These are phyloP conservation scores for Hymenochirus boettgeri DNA, from an alignment of 2,113 vertebrate species.

Conservation along the genomic window DNA sequence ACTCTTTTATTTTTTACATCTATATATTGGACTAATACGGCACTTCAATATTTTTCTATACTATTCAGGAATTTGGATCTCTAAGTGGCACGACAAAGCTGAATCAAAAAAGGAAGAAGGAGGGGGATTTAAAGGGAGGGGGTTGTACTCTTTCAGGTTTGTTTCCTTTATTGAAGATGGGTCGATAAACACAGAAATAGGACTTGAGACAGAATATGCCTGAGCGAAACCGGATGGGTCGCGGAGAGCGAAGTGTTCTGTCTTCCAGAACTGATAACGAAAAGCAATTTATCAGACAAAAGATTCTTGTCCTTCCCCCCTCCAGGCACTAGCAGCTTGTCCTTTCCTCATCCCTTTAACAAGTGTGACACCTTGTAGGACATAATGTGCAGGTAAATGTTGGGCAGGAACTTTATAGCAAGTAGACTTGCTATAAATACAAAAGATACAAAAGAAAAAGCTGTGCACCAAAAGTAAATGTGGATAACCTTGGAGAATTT, in stretches of 20 bases:
- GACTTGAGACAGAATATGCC: conserved; percentile 13
- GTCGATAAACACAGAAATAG: conserved; percentile 29
- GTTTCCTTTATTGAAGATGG: conserved; percentile 19
- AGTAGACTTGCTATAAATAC: too few species aligned
- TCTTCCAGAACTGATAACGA: conserved; percentile 33
- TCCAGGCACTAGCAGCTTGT: conserved; percentile 11
- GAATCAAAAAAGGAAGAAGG: conserved; percentile 10
- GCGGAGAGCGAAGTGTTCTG: conserved; percentile 24
- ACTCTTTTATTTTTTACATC: too few species aligned
- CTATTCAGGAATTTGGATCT: too few species aligned
- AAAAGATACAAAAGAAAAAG: too few species aligned
- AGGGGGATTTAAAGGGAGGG: neutral
- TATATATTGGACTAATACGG: too few species aligned
- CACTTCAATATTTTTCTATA: too few species aligned
- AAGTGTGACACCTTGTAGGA: neutral
- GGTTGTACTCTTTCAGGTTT: neutral
- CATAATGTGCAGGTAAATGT: too few species aligned
- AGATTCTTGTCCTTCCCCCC: conserved; percentile 21
- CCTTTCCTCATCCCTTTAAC: conserved; percentile 3
- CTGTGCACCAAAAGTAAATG: too few species aligned
- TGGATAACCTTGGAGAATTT: too few species aligned
- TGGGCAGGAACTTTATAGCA: too few species aligned
- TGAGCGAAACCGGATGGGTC: conserved; percentile 16
- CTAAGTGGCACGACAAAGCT: neutral
- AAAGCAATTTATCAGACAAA: conserved; percentile 42